These are phyloP conservation scores for Plodia interpunctella DNA, from an alignment of 1,140 invertebrate species.

Conservation along the genomic window DNA sequence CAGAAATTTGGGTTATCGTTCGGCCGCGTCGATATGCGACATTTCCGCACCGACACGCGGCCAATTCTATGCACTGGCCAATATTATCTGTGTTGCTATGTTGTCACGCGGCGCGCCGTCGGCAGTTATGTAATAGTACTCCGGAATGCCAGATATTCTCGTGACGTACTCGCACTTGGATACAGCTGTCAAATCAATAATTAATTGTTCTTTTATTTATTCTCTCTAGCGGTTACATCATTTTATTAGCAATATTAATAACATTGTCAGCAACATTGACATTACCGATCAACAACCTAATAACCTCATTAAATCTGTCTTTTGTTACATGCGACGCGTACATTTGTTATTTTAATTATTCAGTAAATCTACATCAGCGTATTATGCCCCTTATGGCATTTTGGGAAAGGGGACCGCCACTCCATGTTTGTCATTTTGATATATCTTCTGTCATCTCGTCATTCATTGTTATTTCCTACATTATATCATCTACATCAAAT, in stretches of 20 bases:
- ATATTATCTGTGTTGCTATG: slow-evolving; percentile 47
- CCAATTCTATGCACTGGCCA: slow-evolving; percentile 56
- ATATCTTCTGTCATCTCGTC: slow-evolving; percentile 2
- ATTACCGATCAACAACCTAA: slow-evolving; percentile 2
- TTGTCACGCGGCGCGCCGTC: slow-evolving; percentile 1
- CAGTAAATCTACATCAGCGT: not conserved
- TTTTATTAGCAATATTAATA: not conserved
- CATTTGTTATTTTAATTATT: slow-evolving; percentile 7
- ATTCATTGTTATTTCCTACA: not conserved
- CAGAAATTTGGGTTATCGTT: slow-evolving; percentile 73
- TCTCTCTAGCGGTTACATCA: not conserved
- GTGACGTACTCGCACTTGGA: slow-evolving; percentile 26
- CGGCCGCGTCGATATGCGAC: slow-evolving; percentile 68
- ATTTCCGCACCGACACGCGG: slow-evolving; percentile 54
- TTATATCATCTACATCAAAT: slow-evolving; percentile 1
- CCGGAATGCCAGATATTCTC: slow-evolving; percentile 41
- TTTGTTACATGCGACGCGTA: not conserved
- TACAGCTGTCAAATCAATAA: slow-evolving; percentile 6
- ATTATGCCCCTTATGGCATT: not conserved
- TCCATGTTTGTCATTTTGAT: not conserved
- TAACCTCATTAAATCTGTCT: not conserved
- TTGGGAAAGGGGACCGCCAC: not conserved
- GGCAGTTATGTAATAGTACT: slow-evolving; percentile 45
- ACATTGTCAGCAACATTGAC: not conserved
- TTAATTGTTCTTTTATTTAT: not conserved